Evolutionary conservation across 2,113 vertebrate species (phyloP).

Genomic region (Trogon melanurus): DNA sequence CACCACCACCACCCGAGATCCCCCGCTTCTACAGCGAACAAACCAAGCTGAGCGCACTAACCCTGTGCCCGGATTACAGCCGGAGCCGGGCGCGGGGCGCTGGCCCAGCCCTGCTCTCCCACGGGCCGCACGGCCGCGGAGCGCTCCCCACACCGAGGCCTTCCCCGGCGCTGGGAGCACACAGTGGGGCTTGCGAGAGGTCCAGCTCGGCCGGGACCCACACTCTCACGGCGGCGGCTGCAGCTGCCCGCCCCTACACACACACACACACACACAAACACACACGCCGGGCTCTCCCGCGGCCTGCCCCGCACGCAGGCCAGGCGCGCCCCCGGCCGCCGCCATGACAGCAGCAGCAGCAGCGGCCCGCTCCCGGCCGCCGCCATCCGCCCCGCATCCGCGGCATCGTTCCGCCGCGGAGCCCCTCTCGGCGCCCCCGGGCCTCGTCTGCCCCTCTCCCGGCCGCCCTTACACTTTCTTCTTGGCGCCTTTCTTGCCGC

Average conservation of each 20-base stretch:
- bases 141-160: background rate
- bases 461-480: slow-evolving; percentile 94
- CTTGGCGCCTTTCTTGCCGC: slow-evolving; percentile 97
- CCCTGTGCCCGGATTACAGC: background rate
- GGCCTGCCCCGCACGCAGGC: too few species aligned
- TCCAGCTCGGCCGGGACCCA: background rate
- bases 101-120: background rate
- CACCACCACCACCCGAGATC: accelerated
- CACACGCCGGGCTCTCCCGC: background rate
- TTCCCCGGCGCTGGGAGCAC: background rate
- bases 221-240: too few species aligned
- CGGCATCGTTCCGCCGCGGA: slow-evolving; percentile 73
- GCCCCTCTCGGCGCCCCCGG: background rate
- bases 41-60: accelerated
- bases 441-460: background rate
- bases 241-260: too few species aligned
- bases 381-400: slow-evolving; percentile 79
- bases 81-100: background rate
- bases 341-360: slow-evolving; percentile 27
- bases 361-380: background rate
- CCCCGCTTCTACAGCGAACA: background rate
- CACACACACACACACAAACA: too few species aligned
- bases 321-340: background rate
- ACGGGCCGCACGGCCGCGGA: background rate
- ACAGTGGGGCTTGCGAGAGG: accelerated